Conservation (phyloP, 2,797 vertebrate species). For the Pristis pectinata region DNA sequence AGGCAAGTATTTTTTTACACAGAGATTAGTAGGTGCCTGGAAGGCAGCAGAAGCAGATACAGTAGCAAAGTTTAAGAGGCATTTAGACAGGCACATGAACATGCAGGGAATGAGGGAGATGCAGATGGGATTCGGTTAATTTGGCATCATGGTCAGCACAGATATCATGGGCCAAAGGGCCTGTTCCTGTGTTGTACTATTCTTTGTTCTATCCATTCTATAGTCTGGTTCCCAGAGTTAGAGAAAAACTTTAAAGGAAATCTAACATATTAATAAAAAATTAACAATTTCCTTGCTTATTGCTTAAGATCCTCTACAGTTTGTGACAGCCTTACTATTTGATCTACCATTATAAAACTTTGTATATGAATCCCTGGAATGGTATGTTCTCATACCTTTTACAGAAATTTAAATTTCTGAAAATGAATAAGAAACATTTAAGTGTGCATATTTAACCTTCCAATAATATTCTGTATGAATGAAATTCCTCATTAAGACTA, state of each 20-base stretch:
- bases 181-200: too few species aligned
- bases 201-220: background rate
- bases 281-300: background rate
- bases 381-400: background rate
- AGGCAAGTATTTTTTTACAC: too few species aligned
- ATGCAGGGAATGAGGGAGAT: too few species aligned
- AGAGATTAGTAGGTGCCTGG: too few species aligned
- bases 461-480: background rate
- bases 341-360: background rate
- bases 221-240: background rate
- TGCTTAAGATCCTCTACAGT: background rate
- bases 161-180: too few species aligned
- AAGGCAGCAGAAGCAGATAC: too few species aligned
- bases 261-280: background rate
- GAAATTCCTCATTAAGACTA: background rate
- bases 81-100: too few species aligned
- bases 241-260: background rate
- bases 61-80: too few species aligned
- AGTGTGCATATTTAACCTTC: background rate
- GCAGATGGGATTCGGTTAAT: too few species aligned
- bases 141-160: too few species aligned
- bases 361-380: background rate
- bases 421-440: background rate
- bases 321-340: background rate
- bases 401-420: background rate